Percentiles rank a stretch among this genome's conserved stretches.
Evolutionary conservation across 2,797 vertebrate genomes (phyloP).

Genomic region (Enteromius treurensis): DNA sequence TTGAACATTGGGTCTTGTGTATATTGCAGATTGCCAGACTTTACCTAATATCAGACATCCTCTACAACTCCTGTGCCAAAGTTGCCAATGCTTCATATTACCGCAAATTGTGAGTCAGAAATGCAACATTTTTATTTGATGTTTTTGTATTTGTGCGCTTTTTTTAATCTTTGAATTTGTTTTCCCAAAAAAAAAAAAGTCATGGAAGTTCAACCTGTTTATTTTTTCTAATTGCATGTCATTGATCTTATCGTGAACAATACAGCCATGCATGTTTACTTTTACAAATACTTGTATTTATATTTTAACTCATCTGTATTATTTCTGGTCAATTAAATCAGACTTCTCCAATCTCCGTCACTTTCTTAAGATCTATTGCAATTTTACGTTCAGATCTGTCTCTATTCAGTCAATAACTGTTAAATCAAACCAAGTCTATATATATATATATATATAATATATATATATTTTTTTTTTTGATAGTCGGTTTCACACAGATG

Average conservation of each 20-base stretch:
- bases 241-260: not conserved
- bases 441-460: no score
- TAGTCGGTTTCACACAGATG: not conserved
- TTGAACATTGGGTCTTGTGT: not conserved
- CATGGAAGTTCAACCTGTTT: not conserved
- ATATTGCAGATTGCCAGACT: constrained; percentile 76
- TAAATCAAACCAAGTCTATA: not conserved
- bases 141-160: constrained; percentile 1
- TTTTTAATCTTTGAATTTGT: not conserved
- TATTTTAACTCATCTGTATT: not conserved
- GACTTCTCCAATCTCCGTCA: not conserved
- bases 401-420: not conserved
- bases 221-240: not conserved
- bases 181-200: not conserved
- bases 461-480: not conserved
- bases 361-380: not conserved
- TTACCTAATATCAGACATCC: constrained; percentile 82
- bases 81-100: constrained; percentile 83
- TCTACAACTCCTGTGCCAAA: constrained; percentile 85
- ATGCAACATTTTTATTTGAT: not conserved
- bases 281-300: no score
- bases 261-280: not conserved
- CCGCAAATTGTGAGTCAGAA: constrained; percentile 80
- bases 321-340: not conserved
- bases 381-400: not conserved